Conservation (phyloP, 2,113 vertebrate genomes). For the Passer montanus region DNA sequence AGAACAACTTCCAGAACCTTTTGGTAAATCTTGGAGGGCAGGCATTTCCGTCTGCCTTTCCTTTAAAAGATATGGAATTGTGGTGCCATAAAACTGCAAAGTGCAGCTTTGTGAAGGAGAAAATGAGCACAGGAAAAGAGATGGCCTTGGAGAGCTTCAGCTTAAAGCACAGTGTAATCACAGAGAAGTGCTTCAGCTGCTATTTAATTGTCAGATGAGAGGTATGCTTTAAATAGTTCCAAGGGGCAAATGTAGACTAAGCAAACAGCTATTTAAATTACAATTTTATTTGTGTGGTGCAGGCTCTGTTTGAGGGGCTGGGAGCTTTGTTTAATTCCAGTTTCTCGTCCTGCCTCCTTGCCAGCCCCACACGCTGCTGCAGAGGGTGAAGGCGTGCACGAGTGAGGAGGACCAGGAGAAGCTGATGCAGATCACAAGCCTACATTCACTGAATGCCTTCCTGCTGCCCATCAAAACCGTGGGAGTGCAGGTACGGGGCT, state of each 20-base stretch:
- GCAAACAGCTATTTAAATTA: not conserved
- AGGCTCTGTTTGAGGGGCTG: not conserved
- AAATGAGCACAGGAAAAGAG: not conserved
- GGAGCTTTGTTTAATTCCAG: not conserved
- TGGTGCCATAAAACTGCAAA: not conserved
- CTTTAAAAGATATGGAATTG: rapidly evolving
- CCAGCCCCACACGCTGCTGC: slow-evolving; percentile 92
- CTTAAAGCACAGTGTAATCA: not conserved
- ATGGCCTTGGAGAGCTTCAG: not conserved
- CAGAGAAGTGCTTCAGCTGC: not conserved
- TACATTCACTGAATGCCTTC: slow-evolving; percentile 98
- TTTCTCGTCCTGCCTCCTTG: not conserved
- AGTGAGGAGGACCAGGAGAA: slow-evolving; percentile 97
- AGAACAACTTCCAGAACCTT: not conserved
- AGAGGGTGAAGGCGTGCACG: slow-evolving; percentile 96
- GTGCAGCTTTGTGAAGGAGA: not conserved
- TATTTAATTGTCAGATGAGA: not conserved
- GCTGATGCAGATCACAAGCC: slow-evolving; percentile 97
- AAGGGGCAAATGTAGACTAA: not conserved
- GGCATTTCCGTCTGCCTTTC: not conserved
- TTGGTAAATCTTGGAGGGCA: not conserved
- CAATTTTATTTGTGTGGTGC: not conserved
- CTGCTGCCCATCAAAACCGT: slow-evolving; percentile 98
- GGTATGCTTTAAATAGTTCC: not conserved
- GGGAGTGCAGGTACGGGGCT: slow-evolving; percentile 89